These are phyloP conservation scores for Cavia porcellus DNA, from an alignment of 2,113 vertebrate genomes.

Conservation along the genomic window DNA sequence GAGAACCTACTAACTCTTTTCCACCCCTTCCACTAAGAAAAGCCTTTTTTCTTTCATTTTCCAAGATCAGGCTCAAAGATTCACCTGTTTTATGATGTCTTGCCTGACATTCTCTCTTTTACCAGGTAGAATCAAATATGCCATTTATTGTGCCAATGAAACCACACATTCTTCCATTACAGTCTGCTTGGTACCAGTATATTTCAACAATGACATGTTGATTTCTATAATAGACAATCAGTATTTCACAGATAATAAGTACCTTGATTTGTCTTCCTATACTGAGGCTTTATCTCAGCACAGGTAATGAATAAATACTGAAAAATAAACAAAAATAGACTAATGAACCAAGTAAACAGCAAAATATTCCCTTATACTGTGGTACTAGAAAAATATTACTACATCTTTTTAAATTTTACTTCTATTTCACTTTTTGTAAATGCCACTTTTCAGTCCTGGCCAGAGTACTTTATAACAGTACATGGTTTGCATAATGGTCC, in stretches of 20 bases:
- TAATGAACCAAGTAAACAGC: not conserved
- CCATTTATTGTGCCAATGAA: rapidly evolving
- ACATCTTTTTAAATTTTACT: not conserved
- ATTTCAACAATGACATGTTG: not conserved
- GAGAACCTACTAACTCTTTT: not conserved
- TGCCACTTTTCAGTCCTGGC: not conserved
- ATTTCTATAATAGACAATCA: not conserved
- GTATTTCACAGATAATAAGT: not conserved
- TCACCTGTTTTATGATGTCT: not conserved
- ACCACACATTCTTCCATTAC: not conserved
- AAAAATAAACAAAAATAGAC: not conserved
- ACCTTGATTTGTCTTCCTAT: not conserved
- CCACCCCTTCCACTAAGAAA: not conserved
- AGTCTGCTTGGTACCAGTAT: not conserved
- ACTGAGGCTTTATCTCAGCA: not conserved
- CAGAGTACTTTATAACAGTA: not conserved
- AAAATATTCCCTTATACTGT: not conserved
- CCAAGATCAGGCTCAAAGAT: not conserved
- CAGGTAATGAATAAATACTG: not conserved
- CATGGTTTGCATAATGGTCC: not conserved
- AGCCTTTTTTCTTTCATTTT: not conserved
- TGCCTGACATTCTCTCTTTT: not conserved
- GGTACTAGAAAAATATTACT: not conserved
- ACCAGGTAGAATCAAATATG: not conserved
- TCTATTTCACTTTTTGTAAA: not conserved